Percentiles rank a stretch among this genome's conserved stretches.
Conservation (phyloP, 2,113 vertebrate species). For the Circaetus cinerascens region DNA sequence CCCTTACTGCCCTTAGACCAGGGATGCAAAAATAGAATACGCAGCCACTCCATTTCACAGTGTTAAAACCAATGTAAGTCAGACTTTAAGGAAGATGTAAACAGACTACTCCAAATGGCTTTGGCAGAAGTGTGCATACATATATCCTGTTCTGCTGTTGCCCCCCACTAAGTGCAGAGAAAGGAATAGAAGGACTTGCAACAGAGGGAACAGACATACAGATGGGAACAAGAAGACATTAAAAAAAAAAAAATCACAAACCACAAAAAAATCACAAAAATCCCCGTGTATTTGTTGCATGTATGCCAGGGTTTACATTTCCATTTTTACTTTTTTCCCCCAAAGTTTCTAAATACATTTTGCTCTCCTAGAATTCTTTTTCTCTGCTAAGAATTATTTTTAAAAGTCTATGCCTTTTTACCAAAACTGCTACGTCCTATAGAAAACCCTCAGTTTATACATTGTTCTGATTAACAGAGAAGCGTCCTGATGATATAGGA, state of each 20-base stretch:
- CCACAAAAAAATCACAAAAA: not conserved
- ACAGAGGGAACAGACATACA: not conserved
- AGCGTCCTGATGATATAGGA: not conserved
- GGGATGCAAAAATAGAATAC: not conserved
- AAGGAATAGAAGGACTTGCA: not conserved
- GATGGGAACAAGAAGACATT: not conserved
- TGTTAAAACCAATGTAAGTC: not conserved
- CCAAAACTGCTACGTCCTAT: not conserved
- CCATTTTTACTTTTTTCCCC: not conserved
- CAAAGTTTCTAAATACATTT: not conserved
- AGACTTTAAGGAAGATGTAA: not conserved
- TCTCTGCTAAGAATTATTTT: not conserved
- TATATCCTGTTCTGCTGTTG: not conserved
- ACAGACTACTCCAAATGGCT: not conserved
- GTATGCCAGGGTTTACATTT: not conserved
- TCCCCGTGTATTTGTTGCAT: not conserved
- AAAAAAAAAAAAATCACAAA: not conserved
- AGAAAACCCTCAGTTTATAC: not conserved
- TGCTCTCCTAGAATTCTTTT: not conserved
- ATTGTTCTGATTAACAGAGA: not conserved
- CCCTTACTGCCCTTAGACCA: not conserved
- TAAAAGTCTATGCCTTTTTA: not conserved
- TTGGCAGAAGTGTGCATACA: not conserved
- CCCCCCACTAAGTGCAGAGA: not conserved
- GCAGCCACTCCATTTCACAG: not conserved